Evolutionary conservation across 2,888 invertebrate genomes (phyloP).

Genomic region (Drosophila dives): DNA sequence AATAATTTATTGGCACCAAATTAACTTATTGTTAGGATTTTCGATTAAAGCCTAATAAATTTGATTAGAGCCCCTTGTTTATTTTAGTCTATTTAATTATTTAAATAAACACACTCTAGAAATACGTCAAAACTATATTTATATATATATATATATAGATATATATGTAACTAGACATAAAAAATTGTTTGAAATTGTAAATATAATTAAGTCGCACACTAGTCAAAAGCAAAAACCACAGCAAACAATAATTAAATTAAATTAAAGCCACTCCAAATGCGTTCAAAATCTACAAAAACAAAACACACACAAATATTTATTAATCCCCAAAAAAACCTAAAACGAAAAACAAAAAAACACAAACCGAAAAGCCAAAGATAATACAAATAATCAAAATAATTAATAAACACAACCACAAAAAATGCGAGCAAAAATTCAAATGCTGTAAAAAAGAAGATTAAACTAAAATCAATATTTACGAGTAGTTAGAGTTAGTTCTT

Average conservation of each 20-base stretch:
- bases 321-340: slow-evolving; percentile 48
- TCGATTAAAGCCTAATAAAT: slow-evolving; percentile 49
- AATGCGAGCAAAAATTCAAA: slow-evolving; percentile 38
- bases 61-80: slow-evolving; percentile 48
- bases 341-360: slow-evolving; percentile 33
- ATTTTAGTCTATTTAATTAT: slow-evolving; percentile 52
- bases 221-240: slow-evolving; percentile 64
- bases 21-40: slow-evolving; percentile 54
- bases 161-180: slow-evolving; percentile 51
- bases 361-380: slow-evolving; percentile 74
- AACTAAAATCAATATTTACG: slow-evolving; percentile 18
- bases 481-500: slow-evolving; percentile 43
- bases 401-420: slow-evolving; percentile 24
- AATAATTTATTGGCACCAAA: slow-evolving; percentile 70
- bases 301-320: slow-evolving; percentile 51
- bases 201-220: slow-evolving; percentile 79
- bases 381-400: slow-evolving; percentile 64
- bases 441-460: not conserved
- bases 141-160: slow-evolving; percentile 34
- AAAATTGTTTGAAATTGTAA: slow-evolving; percentile 76
- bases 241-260: slow-evolving; percentile 64
- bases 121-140: slow-evolving; percentile 4
- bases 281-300: slow-evolving; percentile 51
- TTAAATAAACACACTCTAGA: slow-evolving; percentile 36
- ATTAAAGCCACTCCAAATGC: slow-evolving; percentile 65